Evolutionary conservation across 2,113 vertebrate species (phyloP).

Genomic region (Planiliza haematocheilus): DNA sequence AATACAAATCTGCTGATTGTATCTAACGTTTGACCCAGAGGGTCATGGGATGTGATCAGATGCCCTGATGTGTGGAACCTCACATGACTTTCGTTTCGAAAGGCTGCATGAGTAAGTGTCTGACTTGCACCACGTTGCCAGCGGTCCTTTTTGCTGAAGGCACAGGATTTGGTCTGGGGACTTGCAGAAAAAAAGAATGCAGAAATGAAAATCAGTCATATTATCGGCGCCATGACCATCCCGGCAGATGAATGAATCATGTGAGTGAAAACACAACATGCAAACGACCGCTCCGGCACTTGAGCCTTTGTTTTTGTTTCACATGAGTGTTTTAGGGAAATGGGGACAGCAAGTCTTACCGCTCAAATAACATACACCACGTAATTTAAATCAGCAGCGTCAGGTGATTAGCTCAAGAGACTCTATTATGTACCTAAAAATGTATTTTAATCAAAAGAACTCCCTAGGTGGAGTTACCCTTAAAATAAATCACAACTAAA

Average conservation of each 20-base stretch:
- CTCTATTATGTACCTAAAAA: too few species aligned
- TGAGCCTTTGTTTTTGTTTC: too few species aligned
- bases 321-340: too few species aligned
- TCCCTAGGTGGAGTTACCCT: too few species aligned
- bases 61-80: slow-evolving; percentile 10
- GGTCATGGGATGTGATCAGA: slow-evolving; percentile 46
- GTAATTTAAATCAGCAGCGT: too few species aligned
- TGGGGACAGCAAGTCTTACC: too few species aligned
- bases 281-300: too few species aligned
- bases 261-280: not conserved
- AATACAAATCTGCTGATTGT: not conserved
- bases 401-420: too few species aligned
- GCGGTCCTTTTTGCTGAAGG: not conserved
- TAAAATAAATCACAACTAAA: too few species aligned
- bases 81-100: slow-evolving; percentile 48
- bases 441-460: too few species aligned
- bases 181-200: not conserved
- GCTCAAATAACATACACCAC: too few species aligned
- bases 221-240: not conserved
- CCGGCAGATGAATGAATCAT: not conserved
- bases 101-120: not conserved
- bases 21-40: not conserved
- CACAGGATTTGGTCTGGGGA: not conserved
- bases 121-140: not conserved
- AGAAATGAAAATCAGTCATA: slow-evolving; percentile 23